Conservation (phyloP, 2,888 invertebrate genomes). For the Dilophus febrilis region DNA sequence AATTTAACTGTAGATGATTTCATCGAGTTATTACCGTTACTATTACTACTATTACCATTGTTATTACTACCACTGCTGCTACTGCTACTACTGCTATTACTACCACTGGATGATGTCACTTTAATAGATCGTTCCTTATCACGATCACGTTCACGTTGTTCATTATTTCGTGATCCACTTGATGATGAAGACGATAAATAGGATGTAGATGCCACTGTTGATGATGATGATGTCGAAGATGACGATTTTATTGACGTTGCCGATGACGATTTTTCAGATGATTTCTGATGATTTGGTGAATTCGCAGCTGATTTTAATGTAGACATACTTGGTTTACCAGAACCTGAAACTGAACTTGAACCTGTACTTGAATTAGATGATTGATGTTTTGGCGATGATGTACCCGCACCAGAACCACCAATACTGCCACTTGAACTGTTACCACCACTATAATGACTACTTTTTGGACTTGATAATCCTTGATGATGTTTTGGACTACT, state of each 20-base stretch:
- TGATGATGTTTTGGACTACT: constrained; percentile 64
- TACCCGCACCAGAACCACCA: no score
- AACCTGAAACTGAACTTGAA: constrained; percentile 50
- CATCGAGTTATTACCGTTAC: no score
- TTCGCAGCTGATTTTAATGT: constrained; percentile 64
- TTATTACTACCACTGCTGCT: no score
- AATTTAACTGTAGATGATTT: constrained; percentile 48
- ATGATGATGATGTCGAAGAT: constrained; percentile 11
- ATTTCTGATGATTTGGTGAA: constrained; percentile 44
- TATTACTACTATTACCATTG: constrained; percentile 43
- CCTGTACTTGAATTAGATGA: constrained; percentile 51
- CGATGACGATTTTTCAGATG: constrained; percentile 16
- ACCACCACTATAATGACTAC: constrained; percentile 47
- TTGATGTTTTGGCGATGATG: constrained; percentile 63
- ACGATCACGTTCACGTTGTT: constrained; percentile 4
- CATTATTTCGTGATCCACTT: constrained; percentile 1
- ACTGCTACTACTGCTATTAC: no score
- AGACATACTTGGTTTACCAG: constrained; percentile 81
- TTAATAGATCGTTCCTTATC: constrained; percentile 10
- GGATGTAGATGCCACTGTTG: constrained; percentile 7
- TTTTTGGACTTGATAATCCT: constrained; percentile 58
- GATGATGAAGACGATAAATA: constrained; percentile 3
- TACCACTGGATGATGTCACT: constrained; percentile 36
- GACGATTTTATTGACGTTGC: constrained; percentile 29
- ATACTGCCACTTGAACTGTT: no score